Evolutionary conservation across 1,140 invertebrate species (phyloP).

Genomic region (Bombus turneri): DNA sequence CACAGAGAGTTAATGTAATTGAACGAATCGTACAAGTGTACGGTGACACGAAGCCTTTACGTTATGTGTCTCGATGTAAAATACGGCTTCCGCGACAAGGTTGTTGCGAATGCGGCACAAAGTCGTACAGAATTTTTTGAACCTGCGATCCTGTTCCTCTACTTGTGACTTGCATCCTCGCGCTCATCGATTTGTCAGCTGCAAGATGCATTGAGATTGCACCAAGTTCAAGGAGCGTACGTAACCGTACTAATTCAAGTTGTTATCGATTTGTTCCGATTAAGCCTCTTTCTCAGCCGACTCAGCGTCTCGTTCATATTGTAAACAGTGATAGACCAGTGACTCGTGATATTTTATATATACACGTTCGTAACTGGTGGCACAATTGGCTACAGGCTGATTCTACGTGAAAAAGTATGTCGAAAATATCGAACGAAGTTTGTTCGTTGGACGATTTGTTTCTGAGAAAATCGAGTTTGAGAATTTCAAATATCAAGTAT

Average conservation of each 20-base stretch:
- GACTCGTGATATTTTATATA: no score
- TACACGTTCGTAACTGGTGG: no score
- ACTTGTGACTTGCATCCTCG: not conserved
- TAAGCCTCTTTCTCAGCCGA: no score
- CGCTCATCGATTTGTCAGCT: no score
- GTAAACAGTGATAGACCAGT: no score
- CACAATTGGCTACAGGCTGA: no score
- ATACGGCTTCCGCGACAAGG: conserved; percentile 58
- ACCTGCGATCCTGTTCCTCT: not conserved
- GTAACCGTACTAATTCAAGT: conserved; percentile 2
- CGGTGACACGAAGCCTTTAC: conserved; percentile 58
- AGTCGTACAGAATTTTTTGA: not conserved
- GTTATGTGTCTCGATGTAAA: conserved; percentile 18
- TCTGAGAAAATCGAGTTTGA: no score
- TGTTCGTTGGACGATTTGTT: no score
- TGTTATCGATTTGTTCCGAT: conserved; percentile 28
- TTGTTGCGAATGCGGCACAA: not conserved
- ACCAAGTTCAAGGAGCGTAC: conserved; percentile 8
- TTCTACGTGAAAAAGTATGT: no score
- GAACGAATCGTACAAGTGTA: conserved; percentile 53
- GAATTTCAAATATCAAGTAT: no score
- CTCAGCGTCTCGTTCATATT: not conserved
- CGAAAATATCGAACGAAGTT: fast-evolving
- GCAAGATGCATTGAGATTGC: not conserved
- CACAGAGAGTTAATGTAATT: conserved; percentile 54